A percentile compares a stretch with the other conserved stretches of the same genome.
Conservation (phyloP, 30 jellyfish, hydroid and myxozoan genomes). For the Aurelia coerulea region DNA sequence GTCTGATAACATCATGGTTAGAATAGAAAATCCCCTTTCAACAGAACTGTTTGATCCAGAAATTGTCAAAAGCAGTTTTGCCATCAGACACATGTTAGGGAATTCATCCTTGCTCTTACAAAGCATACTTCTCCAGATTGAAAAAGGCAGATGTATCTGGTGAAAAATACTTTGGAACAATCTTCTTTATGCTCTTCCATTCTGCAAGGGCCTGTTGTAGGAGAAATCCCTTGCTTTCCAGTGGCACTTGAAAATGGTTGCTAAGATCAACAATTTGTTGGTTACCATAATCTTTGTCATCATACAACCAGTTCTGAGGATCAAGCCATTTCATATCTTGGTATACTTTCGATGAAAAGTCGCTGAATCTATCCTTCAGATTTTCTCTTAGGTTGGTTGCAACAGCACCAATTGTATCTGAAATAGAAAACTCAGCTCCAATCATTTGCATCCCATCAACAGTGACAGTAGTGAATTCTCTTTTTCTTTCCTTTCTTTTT, state of each 20-base stretch:
- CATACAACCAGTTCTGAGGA: conserved; percentile 22
- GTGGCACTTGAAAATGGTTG: too few relatives aligned
- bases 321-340: conserved; percentile 13
- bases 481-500: not conserved
- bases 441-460: conserved; percentile 1
- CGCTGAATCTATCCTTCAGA: conserved; percentile 3
- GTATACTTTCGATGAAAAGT: not conserved
- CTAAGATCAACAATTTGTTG: too few relatives aligned
- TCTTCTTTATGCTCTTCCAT: conserved; percentile 17
- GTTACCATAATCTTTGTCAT: not conserved
- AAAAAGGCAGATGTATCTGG: too few relatives aligned
- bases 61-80: conserved; percentile 2
- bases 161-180: not conserved
- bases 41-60: not conserved
- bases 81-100: conserved; percentile 7
- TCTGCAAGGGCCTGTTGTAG: conserved; percentile 12
- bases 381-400: conserved; percentile 13
- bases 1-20: conserved; percentile 5
- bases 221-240: not conserved
- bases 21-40: not conserved
- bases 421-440: conserved; percentile 25
- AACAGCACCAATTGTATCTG: conserved; percentile 13
- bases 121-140: too few relatives aligned
- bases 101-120: not conserved
- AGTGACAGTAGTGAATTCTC: not conserved